Evolutionary conservation across 2,888 invertebrate species (phyloP).

Genomic region (Diarsia mendica): DNA sequence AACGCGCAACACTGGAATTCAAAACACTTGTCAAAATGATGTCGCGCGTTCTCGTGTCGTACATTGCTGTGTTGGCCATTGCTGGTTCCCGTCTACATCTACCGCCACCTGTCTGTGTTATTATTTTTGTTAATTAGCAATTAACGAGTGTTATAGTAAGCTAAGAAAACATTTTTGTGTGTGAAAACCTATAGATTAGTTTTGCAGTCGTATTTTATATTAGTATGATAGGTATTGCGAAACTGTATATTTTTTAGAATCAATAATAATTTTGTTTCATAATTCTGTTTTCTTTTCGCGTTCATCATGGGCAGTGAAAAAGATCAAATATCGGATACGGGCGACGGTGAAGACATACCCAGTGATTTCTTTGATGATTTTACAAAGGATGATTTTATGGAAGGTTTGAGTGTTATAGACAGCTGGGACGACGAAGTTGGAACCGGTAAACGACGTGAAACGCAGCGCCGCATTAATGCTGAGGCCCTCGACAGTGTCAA

Average conservation of each 20-base stretch:
- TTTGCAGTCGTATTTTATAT: slow-evolving; percentile 16
- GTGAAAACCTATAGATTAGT: slow-evolving; percentile 21
- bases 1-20: no score
- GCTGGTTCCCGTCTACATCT: no score
- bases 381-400: slow-evolving; percentile 85
- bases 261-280: slow-evolving; percentile 25
- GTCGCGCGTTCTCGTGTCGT: no score
- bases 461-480: slow-evolving; percentile 66
- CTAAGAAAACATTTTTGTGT: slow-evolving; percentile 19
- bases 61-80: no score
- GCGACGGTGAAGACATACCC: slow-evolving; percentile 83
- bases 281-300: slow-evolving; percentile 39
- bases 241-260: background rate
- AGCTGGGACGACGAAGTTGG: slow-evolving; percentile 81
- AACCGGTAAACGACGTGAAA: slow-evolving; percentile 32
- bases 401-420: slow-evolving; percentile 87
- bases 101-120: background rate
- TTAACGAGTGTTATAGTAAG: background rate
- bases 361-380: slow-evolving; percentile 89
- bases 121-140: slow-evolving; percentile 2
- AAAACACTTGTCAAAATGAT: no score
- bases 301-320: slow-evolving; percentile 64
- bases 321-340: slow-evolving; percentile 68
- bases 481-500: slow-evolving; percentile 75
- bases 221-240: slow-evolving; percentile 13